Base-by-base conservation (phyloP, 2,888 invertebrate species). In the Phymatocera aterrima region DNA sequence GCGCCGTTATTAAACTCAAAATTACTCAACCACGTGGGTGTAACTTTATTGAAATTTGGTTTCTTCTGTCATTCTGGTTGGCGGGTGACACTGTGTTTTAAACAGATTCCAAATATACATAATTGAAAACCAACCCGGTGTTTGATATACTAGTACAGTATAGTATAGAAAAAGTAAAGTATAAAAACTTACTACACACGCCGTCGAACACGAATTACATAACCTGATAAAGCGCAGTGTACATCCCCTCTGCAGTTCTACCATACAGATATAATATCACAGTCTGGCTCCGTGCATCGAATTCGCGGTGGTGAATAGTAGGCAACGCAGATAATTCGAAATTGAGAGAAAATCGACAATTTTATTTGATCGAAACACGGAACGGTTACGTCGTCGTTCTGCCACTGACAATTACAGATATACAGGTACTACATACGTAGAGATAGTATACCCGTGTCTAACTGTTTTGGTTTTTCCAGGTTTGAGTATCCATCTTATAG, bases 191-290 rank as follows among this genome's bases (percentile, higher is more conserved):
- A n/a, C n/a, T 12, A 12, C 51, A 8, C n/a, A 34, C 37, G 21
- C 37, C 37, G 61, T 64, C 37, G 37, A 64, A 18, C 61, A 24
- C 61, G 37, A 37, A 64, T 64, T 18, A 64, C 61, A 64, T 64
- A 64, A 64, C 61, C 34, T 34, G 61, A 64, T 64, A 64, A 64
- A n/a, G n/a, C 61, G 21, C 24, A 37, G 61, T 3, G 18, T 64
- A 37, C 61, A 64, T n/a, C n/a, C n/a, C n/a, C n/a, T n/a, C n/a
- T n/a, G n/a, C n/a, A n/a, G n/a, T n/a, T n/a, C n/a, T n/a, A n/a
- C n/a, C n/a, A n/a, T n/a, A n/a, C n/a, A n/a, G n/a, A n/a, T n/a
- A n/a, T n/a, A n/a, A n/a, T n/a, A n/a, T n/a, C n/a, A n/a, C n/a
- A n/a, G n/a, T n/a, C n/a, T n/a, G n/a, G n/a, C n/a, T n/a, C n/a